These are phyloP conservation scores for Vidua chalybeata DNA, from an alignment of 2,113 vertebrate species.

Conservation along the genomic window DNA sequence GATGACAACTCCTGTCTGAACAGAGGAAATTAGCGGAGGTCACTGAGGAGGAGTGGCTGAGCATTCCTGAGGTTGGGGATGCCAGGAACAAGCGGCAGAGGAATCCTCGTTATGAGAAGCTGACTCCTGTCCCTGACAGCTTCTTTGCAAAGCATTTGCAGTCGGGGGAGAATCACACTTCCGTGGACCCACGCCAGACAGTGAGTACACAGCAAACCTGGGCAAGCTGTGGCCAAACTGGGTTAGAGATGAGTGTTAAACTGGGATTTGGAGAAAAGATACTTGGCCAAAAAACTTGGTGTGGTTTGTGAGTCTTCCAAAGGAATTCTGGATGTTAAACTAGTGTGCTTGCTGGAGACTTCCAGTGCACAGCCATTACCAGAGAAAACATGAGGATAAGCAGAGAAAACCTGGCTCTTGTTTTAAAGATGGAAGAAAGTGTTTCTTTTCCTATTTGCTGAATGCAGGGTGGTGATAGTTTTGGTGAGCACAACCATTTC, in stretches of 20 bases:
- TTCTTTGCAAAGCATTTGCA: slow-evolving; percentile 97
- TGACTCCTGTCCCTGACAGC: slow-evolving; percentile 96
- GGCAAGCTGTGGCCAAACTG: rapidly evolving
- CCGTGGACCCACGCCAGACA: slow-evolving; percentile 91
- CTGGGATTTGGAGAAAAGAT: background rate
- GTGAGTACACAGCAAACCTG: slow-evolving; percentile 70
- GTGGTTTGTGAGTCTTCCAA: background rate
- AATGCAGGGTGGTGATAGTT: background rate
- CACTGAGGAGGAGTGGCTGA: slow-evolving; percentile 97
- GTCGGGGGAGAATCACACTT: slow-evolving; percentile 89
- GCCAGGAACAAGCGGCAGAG: slow-evolving; percentile 96
- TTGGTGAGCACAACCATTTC: background rate
- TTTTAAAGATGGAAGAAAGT: background rate
- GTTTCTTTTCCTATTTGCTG: background rate
- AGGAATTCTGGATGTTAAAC: background rate
- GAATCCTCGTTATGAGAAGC: slow-evolving; percentile 94
- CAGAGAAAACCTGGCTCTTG: background rate
- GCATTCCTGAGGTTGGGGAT: slow-evolving; percentile 97
- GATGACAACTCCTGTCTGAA: background rate
- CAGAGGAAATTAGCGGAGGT: slow-evolving; percentile 95
- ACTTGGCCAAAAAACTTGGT: background rate
- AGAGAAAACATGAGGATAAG: background rate
- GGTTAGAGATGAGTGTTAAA: background rate
- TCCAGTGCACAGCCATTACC: background rate
- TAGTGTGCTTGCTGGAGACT: background rate